A percentile compares a stretch with the other conserved stretches of the same genome.
Evolutionary conservation across 2,113 vertebrate species (phyloP).

Genomic region (Proterorhinus semilunaris): DNA sequence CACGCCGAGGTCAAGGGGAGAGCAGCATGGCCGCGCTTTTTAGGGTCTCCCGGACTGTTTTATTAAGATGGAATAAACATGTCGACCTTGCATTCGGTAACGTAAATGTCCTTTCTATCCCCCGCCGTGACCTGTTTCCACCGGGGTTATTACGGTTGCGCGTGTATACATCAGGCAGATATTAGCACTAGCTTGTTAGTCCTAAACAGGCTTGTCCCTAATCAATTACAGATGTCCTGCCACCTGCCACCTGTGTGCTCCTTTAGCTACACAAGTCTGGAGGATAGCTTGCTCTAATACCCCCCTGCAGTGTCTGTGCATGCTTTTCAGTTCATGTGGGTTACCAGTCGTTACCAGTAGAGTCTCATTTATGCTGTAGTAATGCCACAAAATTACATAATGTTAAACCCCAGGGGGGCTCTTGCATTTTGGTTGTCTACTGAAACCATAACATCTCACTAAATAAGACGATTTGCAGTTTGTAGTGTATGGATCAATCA

Average conservation of each 20-base stretch:
- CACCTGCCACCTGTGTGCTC: background rate
- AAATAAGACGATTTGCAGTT: no score
- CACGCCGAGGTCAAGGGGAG: slow-evolving; percentile 60
- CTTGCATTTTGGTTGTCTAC: no score
- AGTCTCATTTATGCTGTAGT: background rate
- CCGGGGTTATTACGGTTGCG: background rate
- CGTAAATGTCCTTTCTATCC: slow-evolving; percentile 26
- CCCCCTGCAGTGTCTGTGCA: background rate
- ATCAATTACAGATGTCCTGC: background rate
- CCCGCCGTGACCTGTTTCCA: background rate
- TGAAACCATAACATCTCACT: no score
- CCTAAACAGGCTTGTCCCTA: background rate
- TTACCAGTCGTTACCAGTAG: background rate
- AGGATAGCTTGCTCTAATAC: background rate
- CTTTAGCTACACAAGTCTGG: background rate
- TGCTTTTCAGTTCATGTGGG: background rate
- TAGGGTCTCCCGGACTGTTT: slow-evolving; percentile 66
- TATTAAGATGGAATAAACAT: slow-evolving; percentile 68
- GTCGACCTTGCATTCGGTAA: slow-evolving; percentile 72
- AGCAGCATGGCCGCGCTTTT: slow-evolving; percentile 78
- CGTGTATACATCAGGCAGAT: background rate
- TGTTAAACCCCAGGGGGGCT: no score
- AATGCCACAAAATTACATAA: background rate
- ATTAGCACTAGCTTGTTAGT: background rate
- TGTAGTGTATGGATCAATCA: no score